These are phyloP conservation scores for Hipposideros armiger DNA, from an alignment of 2,113 vertebrate species.

Conservation along the genomic window DNA sequence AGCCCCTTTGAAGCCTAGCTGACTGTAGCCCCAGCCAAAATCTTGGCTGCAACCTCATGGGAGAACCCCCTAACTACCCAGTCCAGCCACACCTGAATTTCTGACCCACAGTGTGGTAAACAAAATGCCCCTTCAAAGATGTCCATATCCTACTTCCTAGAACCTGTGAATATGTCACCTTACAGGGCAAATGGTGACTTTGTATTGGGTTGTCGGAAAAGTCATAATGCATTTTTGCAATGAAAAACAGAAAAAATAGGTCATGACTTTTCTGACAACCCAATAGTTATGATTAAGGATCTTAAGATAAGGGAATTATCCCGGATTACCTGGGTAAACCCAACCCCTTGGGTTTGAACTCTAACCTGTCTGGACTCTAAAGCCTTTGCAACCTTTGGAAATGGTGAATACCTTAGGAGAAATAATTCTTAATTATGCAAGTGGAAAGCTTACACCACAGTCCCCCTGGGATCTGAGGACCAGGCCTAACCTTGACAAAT, in stretches of 20 bases:
- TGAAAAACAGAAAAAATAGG: too few species aligned
- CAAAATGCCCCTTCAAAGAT: neutral
- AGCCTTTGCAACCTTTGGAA: neutral
- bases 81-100: neutral
- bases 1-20: neutral
- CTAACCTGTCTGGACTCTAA: neutral
- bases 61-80: neutral
- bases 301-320: neutral
- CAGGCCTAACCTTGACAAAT: neutral
- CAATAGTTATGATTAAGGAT: neutral
- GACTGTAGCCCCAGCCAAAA: neutral
- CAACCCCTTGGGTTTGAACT: neutral
- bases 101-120: neutral
- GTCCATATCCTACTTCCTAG: neutral
- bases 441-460: neutral
- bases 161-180: neutral
- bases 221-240: too few species aligned
- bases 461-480: neutral
- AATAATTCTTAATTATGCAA: neutral
- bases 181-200: neutral
- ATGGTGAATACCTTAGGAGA: neutral
- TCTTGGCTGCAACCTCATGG: neutral
- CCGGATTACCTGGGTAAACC: neutral
- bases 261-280: too few species aligned
- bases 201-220: neutral